Evolutionary conservation across 2,113 vertebrate genomes (phyloP).

Genomic region (Xiphorhynchus elegans): DNA sequence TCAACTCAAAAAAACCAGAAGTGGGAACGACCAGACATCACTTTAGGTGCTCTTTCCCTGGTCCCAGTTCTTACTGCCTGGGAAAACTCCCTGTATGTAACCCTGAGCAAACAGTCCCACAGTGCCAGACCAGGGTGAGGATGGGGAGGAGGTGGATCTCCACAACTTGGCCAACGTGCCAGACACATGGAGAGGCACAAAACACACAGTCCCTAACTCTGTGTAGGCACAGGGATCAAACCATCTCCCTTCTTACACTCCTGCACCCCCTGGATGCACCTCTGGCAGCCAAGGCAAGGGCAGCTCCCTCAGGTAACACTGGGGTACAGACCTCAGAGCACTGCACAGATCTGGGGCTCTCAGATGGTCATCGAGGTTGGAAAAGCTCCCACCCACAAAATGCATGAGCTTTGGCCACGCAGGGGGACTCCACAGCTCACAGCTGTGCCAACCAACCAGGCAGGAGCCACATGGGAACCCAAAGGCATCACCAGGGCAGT

Average conservation of each 20-base stretch:
- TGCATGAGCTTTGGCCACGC: not conserved
- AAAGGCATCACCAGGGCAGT: not conserved
- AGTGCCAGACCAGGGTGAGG: not conserved
- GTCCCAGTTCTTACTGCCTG: not conserved
- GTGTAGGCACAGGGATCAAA: not conserved
- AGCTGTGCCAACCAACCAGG: not conserved
- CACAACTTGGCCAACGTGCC: not conserved
- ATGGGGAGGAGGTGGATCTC: not conserved
- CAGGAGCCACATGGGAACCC: not conserved
- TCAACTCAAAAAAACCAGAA: not conserved
- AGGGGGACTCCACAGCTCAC: not conserved
- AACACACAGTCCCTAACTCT: not conserved
- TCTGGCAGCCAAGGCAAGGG: not conserved
- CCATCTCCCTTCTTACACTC: not conserved
- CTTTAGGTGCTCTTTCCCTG: not conserved
- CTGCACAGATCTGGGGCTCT: not conserved
- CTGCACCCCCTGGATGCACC: not conserved
- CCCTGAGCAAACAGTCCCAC: not conserved
- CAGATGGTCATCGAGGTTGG: rapidly evolving
- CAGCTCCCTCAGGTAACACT: not conserved
- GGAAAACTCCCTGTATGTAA: not conserved
- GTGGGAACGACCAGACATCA: rapidly evolving
- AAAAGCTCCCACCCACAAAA: not conserved
- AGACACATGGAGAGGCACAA: not conserved
- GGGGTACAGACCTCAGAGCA: not conserved